These are phyloP conservation scores for Dryoscopus gambensis DNA, from an alignment of 2,113 vertebrate species.

Conservation along the genomic window DNA sequence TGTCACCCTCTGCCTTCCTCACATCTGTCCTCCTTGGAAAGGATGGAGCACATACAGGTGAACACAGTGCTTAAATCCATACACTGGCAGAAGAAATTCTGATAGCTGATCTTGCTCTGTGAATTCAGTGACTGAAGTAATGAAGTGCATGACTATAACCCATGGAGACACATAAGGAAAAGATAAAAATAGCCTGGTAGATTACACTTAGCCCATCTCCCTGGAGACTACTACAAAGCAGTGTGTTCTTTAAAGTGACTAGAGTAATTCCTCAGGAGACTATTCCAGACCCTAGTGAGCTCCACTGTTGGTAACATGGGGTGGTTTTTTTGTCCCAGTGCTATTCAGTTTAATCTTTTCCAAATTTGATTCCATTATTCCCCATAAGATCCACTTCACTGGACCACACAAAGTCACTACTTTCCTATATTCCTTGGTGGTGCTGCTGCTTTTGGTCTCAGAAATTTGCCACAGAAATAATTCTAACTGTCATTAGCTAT, in stretches of 20 bases:
- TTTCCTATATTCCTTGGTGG: not conserved
- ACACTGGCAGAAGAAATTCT: constrained; percentile 9
- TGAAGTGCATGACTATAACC: not conserved
- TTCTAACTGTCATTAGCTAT: not conserved
- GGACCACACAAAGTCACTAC: not conserved
- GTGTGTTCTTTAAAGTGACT: not conserved
- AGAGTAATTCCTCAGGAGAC: not conserved
- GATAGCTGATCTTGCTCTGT: not conserved
- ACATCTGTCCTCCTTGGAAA: not conserved
- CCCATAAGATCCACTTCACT: not conserved
- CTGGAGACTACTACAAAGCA: not conserved
- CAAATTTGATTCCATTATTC: not conserved
- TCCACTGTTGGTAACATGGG: not conserved
- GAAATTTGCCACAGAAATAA: not conserved
- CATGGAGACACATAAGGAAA: not conserved
- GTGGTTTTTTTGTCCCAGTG: not conserved
- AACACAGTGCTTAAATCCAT: not conserved
- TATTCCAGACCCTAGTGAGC: not conserved
- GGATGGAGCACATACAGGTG: not conserved
- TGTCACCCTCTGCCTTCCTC: not conserved
- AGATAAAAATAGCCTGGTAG: constrained; percentile 37
- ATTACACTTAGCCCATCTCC: not conserved
- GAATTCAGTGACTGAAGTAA: constrained; percentile 16
- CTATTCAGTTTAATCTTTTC: not conserved
- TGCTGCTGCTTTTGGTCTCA: not conserved